Evolutionary conservation across 2,797 vertebrate genomes (phyloP), one percentile per base, ranked within the genome.

Genomic region (Gymnopithys bicolor): DNA sequence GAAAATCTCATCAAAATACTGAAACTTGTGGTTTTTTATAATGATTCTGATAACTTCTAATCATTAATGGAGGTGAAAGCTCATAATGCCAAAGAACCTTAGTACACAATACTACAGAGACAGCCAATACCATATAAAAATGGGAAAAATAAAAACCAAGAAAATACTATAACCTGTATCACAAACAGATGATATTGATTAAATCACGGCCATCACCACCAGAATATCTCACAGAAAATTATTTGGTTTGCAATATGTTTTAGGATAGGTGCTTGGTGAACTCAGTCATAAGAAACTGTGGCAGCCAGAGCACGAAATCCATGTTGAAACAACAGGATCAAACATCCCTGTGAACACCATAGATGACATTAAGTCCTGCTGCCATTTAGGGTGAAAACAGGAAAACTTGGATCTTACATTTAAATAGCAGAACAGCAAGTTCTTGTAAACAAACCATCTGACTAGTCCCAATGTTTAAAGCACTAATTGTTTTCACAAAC

Each of bases 371-470:
- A 92, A 89, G 24, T 10, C 73, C 51, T 84, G 55, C 41, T 77
- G 56, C 85, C 76, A 77, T 56, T 67, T n/a, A 74, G 48, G 53
- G 60, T 53, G 67, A 87, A 96, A 91, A 94, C 91, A 96, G 92
- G 87, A 95, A 96, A 94, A 76, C 73, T 77, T 89, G 89, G 79
- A 94, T 68, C 46, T 69, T 80, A 43, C 2, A 7, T 48, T 87
- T 77, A 77, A 95, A 91, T 4, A 84, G 66, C 41, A 93, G 93
- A 89, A 92, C 60, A 3, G 49, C n/a, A 82, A 94, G 90, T 89
- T 87, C 94, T 91, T 64, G 77, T 88, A 94, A 96, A 97, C 84
- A 95, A 93, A 69, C 63, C 25, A 60, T 55, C 37, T 55, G 53
- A 91, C 55, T 71, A 67, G 89, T 32, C 51, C 28, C 21, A 8